phyloP scores from a whole-genome alignment of 1,140 invertebrate genomes.

The Hypothenemus hampei region DNA sequence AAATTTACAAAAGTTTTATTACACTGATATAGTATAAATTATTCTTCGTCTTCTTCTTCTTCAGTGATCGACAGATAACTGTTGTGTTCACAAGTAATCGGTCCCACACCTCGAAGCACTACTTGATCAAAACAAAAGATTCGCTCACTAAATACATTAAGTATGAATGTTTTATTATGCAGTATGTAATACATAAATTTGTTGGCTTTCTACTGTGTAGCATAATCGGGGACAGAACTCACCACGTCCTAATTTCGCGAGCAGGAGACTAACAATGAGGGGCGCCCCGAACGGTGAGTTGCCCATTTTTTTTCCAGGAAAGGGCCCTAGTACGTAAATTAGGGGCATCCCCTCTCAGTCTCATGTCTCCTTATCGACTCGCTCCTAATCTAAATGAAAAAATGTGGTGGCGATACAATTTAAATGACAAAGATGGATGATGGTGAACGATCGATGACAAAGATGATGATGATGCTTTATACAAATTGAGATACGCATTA shows the following conservation, averaged over 20 bases:
- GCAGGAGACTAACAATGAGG: conserved; percentile 32
- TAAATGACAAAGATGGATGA: conserved; percentile 12
- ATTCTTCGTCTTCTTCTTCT: no score
- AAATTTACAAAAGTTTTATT: conserved; percentile 44
- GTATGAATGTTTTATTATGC: conserved; percentile 10
- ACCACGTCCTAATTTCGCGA: conserved; percentile 32
- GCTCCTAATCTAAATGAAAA: conserved; percentile 33
- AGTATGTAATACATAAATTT: no score
- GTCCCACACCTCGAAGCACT: conserved; percentile 9
- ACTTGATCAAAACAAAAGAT: conserved; percentile 17
- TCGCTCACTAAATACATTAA: conserved; percentile 21
- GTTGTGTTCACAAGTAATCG: conserved; percentile 2
- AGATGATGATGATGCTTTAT: conserved; percentile 49
- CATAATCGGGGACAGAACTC: conserved; percentile 35
- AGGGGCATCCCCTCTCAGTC: conserved; percentile 39
- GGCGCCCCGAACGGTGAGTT: conserved; percentile 32
- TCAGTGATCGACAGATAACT: conserved; percentile 4
- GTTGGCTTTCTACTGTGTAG: not conserved
- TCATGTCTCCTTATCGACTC: conserved; percentile 35
- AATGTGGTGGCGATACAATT: conserved; percentile 31
- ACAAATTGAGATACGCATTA: conserved; percentile 43
- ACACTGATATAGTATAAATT: conserved; percentile 24
- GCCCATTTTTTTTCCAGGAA: conserved; percentile 24
- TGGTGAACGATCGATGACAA: conserved; percentile 31
- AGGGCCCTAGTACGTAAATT: conserved; percentile 37